These are phyloP conservation scores for Plestiodon gilberti DNA, from an alignment of 2,113 vertebrate species.

Conservation along the genomic window DNA sequence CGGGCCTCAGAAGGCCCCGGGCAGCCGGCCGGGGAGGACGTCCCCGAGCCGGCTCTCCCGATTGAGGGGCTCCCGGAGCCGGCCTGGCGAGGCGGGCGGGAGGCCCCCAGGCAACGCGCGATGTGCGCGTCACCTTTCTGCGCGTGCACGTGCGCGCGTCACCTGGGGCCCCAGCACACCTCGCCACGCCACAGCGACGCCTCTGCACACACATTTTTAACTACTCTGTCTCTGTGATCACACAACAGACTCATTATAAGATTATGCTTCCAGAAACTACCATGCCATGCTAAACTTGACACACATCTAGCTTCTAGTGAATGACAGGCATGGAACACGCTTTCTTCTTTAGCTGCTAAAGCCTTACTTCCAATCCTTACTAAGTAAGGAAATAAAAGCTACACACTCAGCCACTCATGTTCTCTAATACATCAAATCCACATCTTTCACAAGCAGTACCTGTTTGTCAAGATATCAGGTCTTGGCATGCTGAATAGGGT, in stretches of 20 bases:
- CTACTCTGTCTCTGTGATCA: not conserved
- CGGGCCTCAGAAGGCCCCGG: no score
- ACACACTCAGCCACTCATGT: not conserved
- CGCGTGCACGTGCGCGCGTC: no score
- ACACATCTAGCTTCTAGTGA: not conserved
- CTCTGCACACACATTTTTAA: no score
- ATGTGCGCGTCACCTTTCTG: no score
- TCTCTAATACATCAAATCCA: constrained; percentile 37
- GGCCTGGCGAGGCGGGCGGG: no score
- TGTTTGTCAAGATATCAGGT: constrained; percentile 33
- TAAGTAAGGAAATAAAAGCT: constrained; percentile 50
- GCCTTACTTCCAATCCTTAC: constrained; percentile 6
- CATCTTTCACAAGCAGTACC: constrained; percentile 46
- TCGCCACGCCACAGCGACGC: no score
- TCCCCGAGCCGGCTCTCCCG: no score
- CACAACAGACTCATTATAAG: constrained; percentile 5
- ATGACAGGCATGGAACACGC: not conserved
- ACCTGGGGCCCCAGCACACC: no score
- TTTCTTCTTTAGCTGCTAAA: constrained; percentile 11
- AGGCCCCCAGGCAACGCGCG: no score
- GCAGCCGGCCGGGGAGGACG: no score
- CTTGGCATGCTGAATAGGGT: not conserved
- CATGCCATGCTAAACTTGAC: not conserved
- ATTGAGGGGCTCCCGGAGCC: no score
- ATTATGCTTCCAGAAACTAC: not conserved